Conservation (phyloP, 35 echinoderm and acorn worm species). For the Heliocidaris tuberculata region DNA sequence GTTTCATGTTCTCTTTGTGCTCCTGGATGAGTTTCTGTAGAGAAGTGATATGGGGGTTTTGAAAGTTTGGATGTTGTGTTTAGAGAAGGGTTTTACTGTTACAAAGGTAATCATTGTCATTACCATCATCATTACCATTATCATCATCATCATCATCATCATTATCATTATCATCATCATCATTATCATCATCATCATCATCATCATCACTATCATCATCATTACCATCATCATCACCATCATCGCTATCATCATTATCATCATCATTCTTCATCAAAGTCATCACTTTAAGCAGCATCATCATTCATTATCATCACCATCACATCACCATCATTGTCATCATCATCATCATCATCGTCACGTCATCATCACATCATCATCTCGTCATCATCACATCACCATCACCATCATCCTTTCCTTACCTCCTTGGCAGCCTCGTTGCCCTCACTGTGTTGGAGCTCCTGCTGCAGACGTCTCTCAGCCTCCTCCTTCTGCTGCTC, state of each 20-base stretch:
- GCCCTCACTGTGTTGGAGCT: conserved; percentile 67
- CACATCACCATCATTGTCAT: not conserved
- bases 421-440: conserved; percentile 82
- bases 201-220: conserved; percentile 16
- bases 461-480: conserved; percentile 79
- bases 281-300: not conserved
- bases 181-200: conserved; percentile 12
- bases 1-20: conserved; percentile 81
- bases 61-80: not conserved
- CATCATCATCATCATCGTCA: conserved; percentile 1
- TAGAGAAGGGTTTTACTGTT: not conserved
- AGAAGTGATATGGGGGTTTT: not conserved
- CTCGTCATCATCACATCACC: conserved; percentile 7
- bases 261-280: not conserved
- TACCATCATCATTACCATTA: not conserved
- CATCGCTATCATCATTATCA: not conserved
- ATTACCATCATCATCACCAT: conserved; percentile 35
- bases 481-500: conserved; percentile 81
- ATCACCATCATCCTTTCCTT: not conserved
- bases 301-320: conserved; percentile 27
- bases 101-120: no score
- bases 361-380: not conserved
- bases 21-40: conserved; percentile 86
- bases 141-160: conserved; percentile 1
- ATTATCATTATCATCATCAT: not conserved